A percentile compares a stretch with the other conserved stretches of the same genome.
Conservation (phyloP, 2,888 invertebrate species). For the Limenitis camilla region DNA sequence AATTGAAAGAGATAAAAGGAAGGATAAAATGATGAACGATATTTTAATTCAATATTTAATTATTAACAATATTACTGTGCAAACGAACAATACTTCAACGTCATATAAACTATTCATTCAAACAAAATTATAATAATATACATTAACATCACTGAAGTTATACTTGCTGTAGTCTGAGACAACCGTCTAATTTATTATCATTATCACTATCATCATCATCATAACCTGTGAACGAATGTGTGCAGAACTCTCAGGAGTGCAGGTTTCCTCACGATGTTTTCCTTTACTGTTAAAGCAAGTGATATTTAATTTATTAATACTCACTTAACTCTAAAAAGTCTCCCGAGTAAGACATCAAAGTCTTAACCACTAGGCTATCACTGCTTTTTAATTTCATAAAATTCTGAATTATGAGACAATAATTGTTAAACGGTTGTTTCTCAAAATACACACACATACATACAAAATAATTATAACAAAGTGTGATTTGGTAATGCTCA, state of each 20-base stretch:
- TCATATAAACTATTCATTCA: conserved; percentile 68
- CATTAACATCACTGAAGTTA: conserved; percentile 41
- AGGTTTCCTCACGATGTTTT: too few relatives aligned
- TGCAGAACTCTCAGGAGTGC: too few relatives aligned
- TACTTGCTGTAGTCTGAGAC: background rate
- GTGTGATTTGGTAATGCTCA: conserved; percentile 55
- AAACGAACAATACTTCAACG: conserved; percentile 64
- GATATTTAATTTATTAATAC: too few relatives aligned
- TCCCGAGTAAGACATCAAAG: too few relatives aligned
- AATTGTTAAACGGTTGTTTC: background rate
- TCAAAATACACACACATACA: conserved; percentile 19
- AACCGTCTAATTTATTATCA: background rate
- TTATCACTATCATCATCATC: too few relatives aligned
- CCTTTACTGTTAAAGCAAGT: too few relatives aligned
- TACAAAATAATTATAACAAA: conserved; percentile 35
- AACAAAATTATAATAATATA: conserved; percentile 63
- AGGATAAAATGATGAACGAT: conserved; percentile 9
- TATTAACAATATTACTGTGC: conserved; percentile 63
- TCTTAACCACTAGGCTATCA: too few relatives aligned
- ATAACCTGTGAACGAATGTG: too few relatives aligned
- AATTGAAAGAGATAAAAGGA: background rate
- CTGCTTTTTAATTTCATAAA: background rate
- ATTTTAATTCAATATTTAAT: conserved; percentile 39
- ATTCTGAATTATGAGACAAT: background rate
- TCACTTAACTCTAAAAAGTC: too few relatives aligned